Evolutionary conservation across 2,888 invertebrate genomes (phyloP).

Genomic region (Charanyca ferruginea): DNA sequence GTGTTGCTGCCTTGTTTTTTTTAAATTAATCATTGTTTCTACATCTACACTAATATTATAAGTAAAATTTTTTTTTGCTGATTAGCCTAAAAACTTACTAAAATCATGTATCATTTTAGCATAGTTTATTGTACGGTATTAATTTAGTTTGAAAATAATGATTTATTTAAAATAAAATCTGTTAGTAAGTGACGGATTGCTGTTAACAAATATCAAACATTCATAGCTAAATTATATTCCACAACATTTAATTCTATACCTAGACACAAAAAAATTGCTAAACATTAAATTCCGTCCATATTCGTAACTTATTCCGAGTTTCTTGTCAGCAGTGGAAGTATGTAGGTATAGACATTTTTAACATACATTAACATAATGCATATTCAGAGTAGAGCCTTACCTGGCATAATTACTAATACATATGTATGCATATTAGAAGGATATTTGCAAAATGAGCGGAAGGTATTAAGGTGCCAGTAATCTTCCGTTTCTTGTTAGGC

Average conservation of each 20-base stretch:
- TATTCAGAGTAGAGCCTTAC: constrained; percentile 57
- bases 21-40: no score
- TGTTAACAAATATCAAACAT: no score
- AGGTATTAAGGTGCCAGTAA: constrained; percentile 48
- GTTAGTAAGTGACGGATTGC: no score
- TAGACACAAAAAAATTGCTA: not conserved
- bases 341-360: constrained; percentile 53
- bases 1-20: no score
- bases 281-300: constrained; percentile 37
- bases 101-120: no score
- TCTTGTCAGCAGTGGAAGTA: constrained; percentile 28
- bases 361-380: constrained; percentile 60
- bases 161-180: no score
- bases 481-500: constrained; percentile 5
- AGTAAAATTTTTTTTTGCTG: no score
- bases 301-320: constrained; percentile 28
- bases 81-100: no score
- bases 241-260: not conserved
- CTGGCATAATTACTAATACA: constrained; percentile 55
- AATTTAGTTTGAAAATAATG: no score
- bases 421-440: constrained; percentile 54
- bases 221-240: not conserved
- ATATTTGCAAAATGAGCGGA: constrained; percentile 51
- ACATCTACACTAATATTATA: no score
- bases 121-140: no score